Evolutionary conservation across 2,113 vertebrate species (phyloP), one percentile per base, ranked within the genome.

Genomic region (Strix aluco): DNA sequence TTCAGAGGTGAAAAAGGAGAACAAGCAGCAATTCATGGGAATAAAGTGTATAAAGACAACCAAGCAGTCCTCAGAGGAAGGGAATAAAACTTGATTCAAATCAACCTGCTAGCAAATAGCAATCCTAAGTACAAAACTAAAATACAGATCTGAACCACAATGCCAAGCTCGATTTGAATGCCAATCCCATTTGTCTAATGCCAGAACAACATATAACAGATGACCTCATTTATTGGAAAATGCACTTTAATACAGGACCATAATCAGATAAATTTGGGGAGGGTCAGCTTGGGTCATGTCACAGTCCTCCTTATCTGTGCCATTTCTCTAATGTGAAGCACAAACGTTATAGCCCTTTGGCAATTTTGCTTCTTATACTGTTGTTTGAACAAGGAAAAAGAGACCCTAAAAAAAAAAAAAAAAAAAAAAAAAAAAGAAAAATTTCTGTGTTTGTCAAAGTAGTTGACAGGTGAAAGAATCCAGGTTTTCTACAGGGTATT

Each of bases 191-290:
- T 66, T 42, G 34, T 26, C 75, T 52, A 30, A 15, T 26, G 34
- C 8, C 59, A 34, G 58, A 38, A 21, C 13, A 61, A 14, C 4
- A 1, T 8, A 22, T 30, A 15, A 47, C 22, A 26, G 40, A 9
- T 29, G 18, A 51, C 9, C 22, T 70, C 9, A 3, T 11, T 51
- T 15, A 20, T 11, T 47, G 57, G 57, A 32, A 81, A 75, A 47
- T 10, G 34, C 15, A 2, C 10, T 70, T 70, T 10, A 32, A 23
- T 49, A 21, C 4, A 23, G 40, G 71, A 55, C 2, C 0, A 1
- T 26, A 22, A 52, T 49, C 40, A 5, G 51, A 34, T 59, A 42
- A 18, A 19, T 38, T 4, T 62, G 52, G 38, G 63, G 58, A 58
- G 10, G 44, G 15, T 44, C 47, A 75, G 55, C 30, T 66, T 40